Conservation (phyloP, 2,797 vertebrate genomes). For the Cossypha caffra region DNA sequence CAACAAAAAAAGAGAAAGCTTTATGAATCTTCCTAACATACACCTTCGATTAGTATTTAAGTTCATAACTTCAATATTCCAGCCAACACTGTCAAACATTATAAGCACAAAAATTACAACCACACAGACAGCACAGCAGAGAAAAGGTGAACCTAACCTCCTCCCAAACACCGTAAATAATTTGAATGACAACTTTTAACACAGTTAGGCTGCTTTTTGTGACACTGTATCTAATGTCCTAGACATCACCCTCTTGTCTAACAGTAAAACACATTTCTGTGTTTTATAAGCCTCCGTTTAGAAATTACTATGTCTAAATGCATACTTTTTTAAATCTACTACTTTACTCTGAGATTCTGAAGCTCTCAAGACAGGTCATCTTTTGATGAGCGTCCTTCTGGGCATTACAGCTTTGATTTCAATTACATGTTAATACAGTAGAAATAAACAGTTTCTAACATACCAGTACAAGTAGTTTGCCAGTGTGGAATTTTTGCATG, state of each 20-base stretch:
- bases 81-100: background rate
- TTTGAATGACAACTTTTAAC: background rate
- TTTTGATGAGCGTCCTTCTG: background rate
- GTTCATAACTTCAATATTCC: background rate
- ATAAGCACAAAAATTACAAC: background rate
- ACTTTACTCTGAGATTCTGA: background rate
- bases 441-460: constrained; percentile 54
- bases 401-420: background rate
- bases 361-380: background rate
- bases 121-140: background rate
- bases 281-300: background rate
- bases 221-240: background rate
- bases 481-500: constrained; percentile 96
- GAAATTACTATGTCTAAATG: background rate
- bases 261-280: background rate
- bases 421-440: background rate
- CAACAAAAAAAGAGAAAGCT: background rate
- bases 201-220: background rate
- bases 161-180: background rate
- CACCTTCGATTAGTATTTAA: background rate
- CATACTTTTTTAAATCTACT: background rate
- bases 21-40: background rate
- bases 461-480: constrained; percentile 99
- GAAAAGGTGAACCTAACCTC: background rate
- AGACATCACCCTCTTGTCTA: background rate